A percentile compares a stretch with the other conserved stretches of the same genome.
phyloP scores from a whole-genome alignment of 1,140 invertebrate species.

The Hesperophylax magnus region DNA sequence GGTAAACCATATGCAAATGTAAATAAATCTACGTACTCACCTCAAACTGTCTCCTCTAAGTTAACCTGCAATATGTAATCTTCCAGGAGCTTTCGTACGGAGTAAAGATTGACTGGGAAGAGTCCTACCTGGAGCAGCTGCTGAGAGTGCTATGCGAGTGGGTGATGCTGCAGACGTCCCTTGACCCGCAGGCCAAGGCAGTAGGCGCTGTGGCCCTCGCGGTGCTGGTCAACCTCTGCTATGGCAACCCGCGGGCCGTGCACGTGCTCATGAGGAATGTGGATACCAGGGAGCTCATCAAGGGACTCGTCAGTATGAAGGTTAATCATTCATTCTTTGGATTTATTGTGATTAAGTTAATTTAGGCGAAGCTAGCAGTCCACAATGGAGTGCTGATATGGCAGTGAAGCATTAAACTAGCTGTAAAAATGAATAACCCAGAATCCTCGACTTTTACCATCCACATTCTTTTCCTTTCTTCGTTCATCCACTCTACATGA shows the following conservation, averaged over 20 bases:
- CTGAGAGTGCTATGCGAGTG: constrained; percentile 75
- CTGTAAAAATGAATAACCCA: too few species aligned
- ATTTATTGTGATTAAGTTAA: too few species aligned
- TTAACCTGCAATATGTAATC: too few species aligned
- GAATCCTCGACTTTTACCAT: too few species aligned
- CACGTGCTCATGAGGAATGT: constrained; percentile 77
- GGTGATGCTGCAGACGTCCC: constrained; percentile 67
- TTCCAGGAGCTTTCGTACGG: constrained; percentile 78
- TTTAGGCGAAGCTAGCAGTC: too few species aligned
- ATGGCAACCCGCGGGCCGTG: constrained; percentile 78
- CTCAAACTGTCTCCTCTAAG: too few species aligned
- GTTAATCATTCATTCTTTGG: too few species aligned
- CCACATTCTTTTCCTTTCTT: too few species aligned
- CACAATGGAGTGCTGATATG: too few species aligned
- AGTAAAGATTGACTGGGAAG: constrained; percentile 80
- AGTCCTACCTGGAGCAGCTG: constrained; percentile 75
- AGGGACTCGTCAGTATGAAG: constrained; percentile 73
- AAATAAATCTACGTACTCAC: neutral
- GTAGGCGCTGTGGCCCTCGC: constrained; percentile 73
- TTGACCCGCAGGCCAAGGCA: constrained; percentile 68
- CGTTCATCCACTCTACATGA: too few species aligned
- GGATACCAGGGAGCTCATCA: constrained; percentile 74
- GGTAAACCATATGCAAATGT: constrained; percentile 59
- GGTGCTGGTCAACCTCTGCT: constrained; percentile 81
- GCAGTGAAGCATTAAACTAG: too few species aligned